Evolutionary conservation across 2,888 invertebrate species (phyloP), one percentile per base, ranked within the genome.

Genomic region (Nezara viridula): DNA sequence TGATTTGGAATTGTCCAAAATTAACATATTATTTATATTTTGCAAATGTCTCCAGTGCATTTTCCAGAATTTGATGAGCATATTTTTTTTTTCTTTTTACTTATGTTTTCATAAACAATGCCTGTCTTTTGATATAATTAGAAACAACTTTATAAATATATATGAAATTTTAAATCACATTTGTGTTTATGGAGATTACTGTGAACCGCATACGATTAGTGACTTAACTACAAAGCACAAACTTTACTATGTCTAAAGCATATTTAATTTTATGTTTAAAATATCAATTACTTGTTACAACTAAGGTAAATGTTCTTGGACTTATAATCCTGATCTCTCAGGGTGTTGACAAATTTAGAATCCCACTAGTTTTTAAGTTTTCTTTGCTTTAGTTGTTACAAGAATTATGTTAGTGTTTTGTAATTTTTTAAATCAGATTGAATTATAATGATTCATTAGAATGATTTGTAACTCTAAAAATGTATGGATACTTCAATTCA

Each of bases 311-410:
- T 37, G 32, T 21, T 73, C 9, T 73, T 73, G 32, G 66, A 73
- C 66, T 73, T 73, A 73, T 7, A 37, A 37, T 73, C 66, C 66
- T 73, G 66, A 73, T 37, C 37, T 73, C 37, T 73, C 66, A 73
- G 66, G 66, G 19, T 37, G 37, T 37, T 73, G 66, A 73, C 66
- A 37, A 73, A 73, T 73, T 73, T 37, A 73, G 66, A 73, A 73
- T 73, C 66, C 66, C 66, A 73, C 66, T 73, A 73, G 66, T 73
- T 37, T 73, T 73, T 73, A 73, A 73, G 66, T 73, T 37, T 32
- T 73, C 32, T 73, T 73, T 73, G 16, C 66, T 73, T 32, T 73
- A 73, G 66, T 73, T 37, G 66, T 73, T 19, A 14, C 66, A 73
- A 73, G 27, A 27, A 60, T 73, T 73, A 19, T 14, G 9, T 21